Conservation (phyloP, 2,888 invertebrate genomes). For the Pheosia tremula region DNA sequence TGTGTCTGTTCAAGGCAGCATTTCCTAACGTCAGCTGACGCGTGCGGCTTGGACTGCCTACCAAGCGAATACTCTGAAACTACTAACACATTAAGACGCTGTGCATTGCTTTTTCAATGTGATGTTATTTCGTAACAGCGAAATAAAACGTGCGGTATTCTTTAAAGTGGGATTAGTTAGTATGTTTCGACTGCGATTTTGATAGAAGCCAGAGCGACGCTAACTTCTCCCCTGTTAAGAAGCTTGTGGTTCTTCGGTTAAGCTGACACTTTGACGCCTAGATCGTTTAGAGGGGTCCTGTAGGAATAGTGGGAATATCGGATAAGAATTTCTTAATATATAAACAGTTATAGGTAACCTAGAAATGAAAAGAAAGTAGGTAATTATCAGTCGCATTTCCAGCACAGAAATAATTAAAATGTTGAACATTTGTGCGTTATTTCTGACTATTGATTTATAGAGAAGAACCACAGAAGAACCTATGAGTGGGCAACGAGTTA, state of each 20-base stretch:
- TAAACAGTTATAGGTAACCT: no score
- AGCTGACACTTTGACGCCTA: constrained; percentile 3
- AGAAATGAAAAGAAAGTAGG: no score
- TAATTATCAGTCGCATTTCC: no score
- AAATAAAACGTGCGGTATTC: not conserved
- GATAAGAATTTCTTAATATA: not conserved
- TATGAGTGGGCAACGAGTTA: no score
- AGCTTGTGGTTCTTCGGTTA: constrained; percentile 2
- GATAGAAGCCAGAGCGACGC: constrained; percentile 5
- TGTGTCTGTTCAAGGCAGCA: constrained; percentile 25
- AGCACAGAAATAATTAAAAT: no score
- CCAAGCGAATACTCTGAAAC: not conserved
- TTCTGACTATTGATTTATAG: no score
- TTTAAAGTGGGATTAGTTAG: not conserved
- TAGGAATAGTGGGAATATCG: not conserved
- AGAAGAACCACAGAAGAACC: no score
- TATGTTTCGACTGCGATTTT: not conserved
- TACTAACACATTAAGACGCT: not conserved
- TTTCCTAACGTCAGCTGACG: constrained; percentile 20
- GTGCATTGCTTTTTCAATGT: not conserved
- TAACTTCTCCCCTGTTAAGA: constrained; percentile 2
- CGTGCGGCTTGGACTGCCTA: not conserved
- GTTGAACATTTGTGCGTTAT: no score
- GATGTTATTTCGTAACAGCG: no score
- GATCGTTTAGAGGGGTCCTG: not conserved